Conservation (phyloP, 1,140 invertebrate species). For the Caenorhabditis elegans region WBcel235 BX284604.4:1549001-1549500, state of each 20-base stretch:
- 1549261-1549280: slow-evolving; percentile 37
- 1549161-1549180: slow-evolving; percentile 8
- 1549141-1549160: slow-evolving; percentile 34
- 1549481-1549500: slow-evolving; percentile 39
- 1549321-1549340: slow-evolving; percentile 31
- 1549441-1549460: neutral
- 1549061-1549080: slow-evolving; percentile 44
- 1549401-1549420: slow-evolving; percentile 29
- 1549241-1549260: slow-evolving; percentile 38
- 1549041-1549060: slow-evolving; percentile 45
- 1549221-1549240: slow-evolving; percentile 22
- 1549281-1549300: slow-evolving; percentile 25
- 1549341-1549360: slow-evolving; percentile 38
- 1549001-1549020: slow-evolving; percentile 41
- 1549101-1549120: slow-evolving; percentile 42
- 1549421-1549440: slow-evolving; percentile 32
- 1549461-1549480: slow-evolving; percentile 18
- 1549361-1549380: slow-evolving; percentile 34
- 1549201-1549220: slow-evolving; percentile 41
- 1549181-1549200: slow-evolving; percentile 47
- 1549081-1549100: slow-evolving; percentile 39
- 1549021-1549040: slow-evolving; percentile 41
- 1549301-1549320: slow-evolving; percentile 32
- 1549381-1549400: slow-evolving; percentile 33
- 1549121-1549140: slow-evolving; percentile 29